Evolutionary conservation across 1,140 invertebrate genomes (phyloP).

Genomic region (Zaprionus nigranus): DNA sequence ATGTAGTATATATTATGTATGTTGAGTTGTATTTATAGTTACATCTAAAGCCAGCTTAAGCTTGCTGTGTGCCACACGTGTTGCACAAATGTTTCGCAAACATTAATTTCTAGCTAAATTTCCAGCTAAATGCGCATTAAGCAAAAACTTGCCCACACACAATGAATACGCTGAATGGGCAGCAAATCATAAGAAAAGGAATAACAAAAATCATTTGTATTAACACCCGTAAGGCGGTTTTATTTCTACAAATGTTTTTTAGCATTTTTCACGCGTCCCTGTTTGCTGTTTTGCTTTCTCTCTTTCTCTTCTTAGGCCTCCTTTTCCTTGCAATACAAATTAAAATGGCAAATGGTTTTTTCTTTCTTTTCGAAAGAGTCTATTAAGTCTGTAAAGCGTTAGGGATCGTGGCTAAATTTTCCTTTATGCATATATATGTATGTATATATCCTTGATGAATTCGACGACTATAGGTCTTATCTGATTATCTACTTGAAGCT

Average conservation of each 20-base stretch:
- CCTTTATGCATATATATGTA: not conserved
- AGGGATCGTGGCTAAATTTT: not conserved
- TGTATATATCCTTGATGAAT: not conserved
- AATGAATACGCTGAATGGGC: constrained; percentile 49
- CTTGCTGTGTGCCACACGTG: constrained; percentile 48
- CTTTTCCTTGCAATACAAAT: constrained; percentile 43
- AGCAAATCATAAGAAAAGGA: constrained; percentile 43
- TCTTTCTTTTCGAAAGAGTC: not conserved
- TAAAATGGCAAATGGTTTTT: constrained; percentile 50
- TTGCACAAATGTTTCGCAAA: constrained; percentile 31
- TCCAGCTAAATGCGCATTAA: constrained; percentile 54
- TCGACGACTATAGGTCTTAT: not conserved
- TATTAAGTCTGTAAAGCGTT: not conserved
- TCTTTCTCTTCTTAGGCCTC: not conserved
- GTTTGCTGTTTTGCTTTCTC: not conserved
- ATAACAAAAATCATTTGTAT: constrained; percentile 22
- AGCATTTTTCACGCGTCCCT: constrained; percentile 8
- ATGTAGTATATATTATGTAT: not conserved
- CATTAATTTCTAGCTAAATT: constrained; percentile 67
- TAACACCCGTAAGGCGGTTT: constrained; percentile 33
- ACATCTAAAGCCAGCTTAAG: constrained; percentile 55
- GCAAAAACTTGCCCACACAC: constrained; percentile 27
- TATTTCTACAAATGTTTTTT: constrained; percentile 41
- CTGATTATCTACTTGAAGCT: no score
- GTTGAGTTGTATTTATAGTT: not conserved